Conservation (phyloP, 2,888 invertebrate genomes). For the Crepidodera aurea region DNA sequence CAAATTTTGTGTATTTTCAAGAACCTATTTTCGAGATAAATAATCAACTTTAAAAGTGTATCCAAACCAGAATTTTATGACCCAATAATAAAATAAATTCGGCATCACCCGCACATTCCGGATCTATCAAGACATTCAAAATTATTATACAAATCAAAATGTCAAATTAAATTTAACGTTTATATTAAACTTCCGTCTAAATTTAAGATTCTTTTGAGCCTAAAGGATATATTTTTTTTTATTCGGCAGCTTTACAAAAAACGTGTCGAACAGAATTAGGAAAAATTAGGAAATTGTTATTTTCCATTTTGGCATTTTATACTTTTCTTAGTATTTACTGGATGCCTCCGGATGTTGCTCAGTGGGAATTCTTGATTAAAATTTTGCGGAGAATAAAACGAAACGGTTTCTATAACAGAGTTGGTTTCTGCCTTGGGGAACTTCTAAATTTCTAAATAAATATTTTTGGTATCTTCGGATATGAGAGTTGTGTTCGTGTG, state of each 20-base stretch:
- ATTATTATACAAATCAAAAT: conserved; percentile 4
- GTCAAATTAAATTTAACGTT: conserved; percentile 15
- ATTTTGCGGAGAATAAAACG: conserved; percentile 16
- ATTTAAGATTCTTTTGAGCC: too few relatives aligned
- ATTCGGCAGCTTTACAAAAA: conserved; percentile 10
- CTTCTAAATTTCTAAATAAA: too few relatives aligned
- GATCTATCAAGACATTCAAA: neutral
- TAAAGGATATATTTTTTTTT: too few relatives aligned
- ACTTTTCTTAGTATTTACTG: conserved; percentile 13
- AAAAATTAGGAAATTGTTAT: conserved; percentile 29
- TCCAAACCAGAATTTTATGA: too few relatives aligned
- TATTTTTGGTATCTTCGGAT: too few relatives aligned
- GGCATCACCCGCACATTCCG: too few relatives aligned
- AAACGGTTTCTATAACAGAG: neutral
- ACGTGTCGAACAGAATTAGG: conserved; percentile 22
- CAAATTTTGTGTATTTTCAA: too few relatives aligned
- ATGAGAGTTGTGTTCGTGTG: too few relatives aligned
- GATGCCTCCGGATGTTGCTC: conserved; percentile 14
- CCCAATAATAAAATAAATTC: too few relatives aligned
- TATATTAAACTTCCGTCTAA: conserved; percentile 20
- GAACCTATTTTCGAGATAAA: too few relatives aligned
- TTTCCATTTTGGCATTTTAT: conserved; percentile 18
- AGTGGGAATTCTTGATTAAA: conserved; percentile 23
- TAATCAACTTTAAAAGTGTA: too few relatives aligned
- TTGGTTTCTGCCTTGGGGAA: too few relatives aligned